A percentile compares a stretch with the other conserved stretches of the same genome.
phyloP scores from a whole-genome alignment of 2,797 vertebrate genomes.

The Catharus ustulatus region DNA sequence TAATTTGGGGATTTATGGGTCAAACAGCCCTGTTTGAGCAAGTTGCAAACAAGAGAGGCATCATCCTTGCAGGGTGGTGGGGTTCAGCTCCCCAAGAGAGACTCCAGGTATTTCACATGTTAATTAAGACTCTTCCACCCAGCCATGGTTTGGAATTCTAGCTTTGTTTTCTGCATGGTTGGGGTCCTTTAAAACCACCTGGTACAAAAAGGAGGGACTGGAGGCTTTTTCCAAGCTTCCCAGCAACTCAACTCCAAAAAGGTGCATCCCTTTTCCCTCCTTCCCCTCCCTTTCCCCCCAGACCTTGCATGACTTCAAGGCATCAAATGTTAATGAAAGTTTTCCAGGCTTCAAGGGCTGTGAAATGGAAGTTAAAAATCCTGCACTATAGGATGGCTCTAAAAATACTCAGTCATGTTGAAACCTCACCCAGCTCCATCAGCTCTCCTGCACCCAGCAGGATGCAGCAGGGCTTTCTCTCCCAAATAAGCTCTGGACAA shows the following conservation, averaged over 20 bases:
- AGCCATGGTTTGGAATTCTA: not conserved
- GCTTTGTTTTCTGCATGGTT: not conserved
- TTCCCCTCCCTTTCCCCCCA: not conserved
- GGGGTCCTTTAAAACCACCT: not conserved
- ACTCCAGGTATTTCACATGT: not conserved
- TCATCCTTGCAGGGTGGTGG: not conserved
- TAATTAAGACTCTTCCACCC: not conserved
- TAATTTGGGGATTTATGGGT: not conserved
- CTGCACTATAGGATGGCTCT: constrained; percentile 55
- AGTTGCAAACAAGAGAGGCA: not conserved
- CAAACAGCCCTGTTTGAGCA: not conserved
- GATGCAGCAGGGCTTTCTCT: not conserved
- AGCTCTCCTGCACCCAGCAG: not conserved
- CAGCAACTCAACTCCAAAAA: not conserved
- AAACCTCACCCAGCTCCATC: not conserved
- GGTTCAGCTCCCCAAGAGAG: not conserved
- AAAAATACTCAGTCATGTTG: constrained; percentile 28
- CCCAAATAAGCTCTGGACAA: constrained; percentile 4
- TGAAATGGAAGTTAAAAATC: constrained; percentile 61
- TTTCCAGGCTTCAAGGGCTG: constrained; percentile 58
- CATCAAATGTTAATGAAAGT: constrained; percentile 67
- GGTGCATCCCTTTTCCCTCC: not conserved
- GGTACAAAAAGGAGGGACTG: not conserved
- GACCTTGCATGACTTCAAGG: constrained; percentile 46
- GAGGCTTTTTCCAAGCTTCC: not conserved